Base-by-base conservation (phyloP, 2,797 vertebrate genomes). In the Darevskia mixta region DNA sequence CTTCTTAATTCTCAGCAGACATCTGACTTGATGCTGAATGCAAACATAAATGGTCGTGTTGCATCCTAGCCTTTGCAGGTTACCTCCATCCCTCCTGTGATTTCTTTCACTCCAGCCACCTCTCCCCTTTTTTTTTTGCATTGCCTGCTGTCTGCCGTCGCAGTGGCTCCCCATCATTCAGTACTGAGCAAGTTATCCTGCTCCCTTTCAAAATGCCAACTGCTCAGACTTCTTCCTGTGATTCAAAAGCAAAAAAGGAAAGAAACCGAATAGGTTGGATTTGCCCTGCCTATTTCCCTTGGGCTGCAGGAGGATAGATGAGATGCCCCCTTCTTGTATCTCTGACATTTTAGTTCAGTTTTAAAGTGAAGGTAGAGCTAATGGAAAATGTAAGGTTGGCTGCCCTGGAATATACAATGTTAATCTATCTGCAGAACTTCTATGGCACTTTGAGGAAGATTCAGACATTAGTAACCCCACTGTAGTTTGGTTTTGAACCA, bases 311-410 rank as follows among this genome's bases (percentile, higher is more conserved):
- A 79, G 41, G 67, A 88, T 45, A 8, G 29, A 84, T 86, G 45
- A 72, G 35, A 49, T 73, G 35, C 29, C 27, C 27, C 78, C 86
- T 80, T 43, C 38, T 41, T 80, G 49, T 72, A 32, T 72, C 78
- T 81, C 78, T 81, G 45, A 73, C 78, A 87, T 81, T 81, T 61
- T 29, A 72, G 32, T 86, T 80, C 35, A 78, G 23, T 71, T 73
- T 81, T 80, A 61, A 81, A 79, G 77, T 32, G 79, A 79, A 71
- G 13, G 66, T 20, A 86, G 45, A 73, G 67, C 49, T 80, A 87
- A 73, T 61, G 67, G 49, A 81, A 81, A 87, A 80, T 58, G 27
- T 72, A 72, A 81, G 61, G 38, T 79, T 79, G 76, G n/a, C 64
- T 67, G 43, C 41, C n/a, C 41, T 79, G 13, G 17, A 81, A 75